Base-by-base conservation (phyloP, 1,140 invertebrate species). In the Cherax quadricarinatus region DNA sequence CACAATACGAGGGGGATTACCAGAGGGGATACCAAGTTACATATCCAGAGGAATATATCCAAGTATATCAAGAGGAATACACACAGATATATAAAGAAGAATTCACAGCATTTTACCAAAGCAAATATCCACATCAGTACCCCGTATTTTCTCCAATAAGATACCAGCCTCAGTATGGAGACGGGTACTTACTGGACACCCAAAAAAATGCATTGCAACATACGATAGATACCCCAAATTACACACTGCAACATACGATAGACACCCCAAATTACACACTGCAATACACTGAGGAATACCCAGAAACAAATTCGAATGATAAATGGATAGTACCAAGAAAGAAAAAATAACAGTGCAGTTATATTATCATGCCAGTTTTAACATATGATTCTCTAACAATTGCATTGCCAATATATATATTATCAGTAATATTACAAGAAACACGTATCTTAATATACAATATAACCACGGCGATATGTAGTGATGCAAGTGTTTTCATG, bases 101-200 rank as follows among this genome's bases (percentile, higher is more conserved):
- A 75, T 88, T 53, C 62, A 88, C 86, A 48, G n/a, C 86, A 6
- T n/a, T 88, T 41, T 88, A 62, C 78, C 86, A 88, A 75, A 30
- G 57, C 5, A 70, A 57, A 6, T 81, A 80, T 48, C 86, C 86
- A 60, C 60, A 70, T 7, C 57, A 66, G 10, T 66, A 41, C 18
- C 83, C 70, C 30, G 60, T 53, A n/a, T 5, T 9, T 16, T 24
- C 51, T 14, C 53, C n/a, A n/a, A n/a, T 14, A 18, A 18, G 66
- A n/a, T 53, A 53, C n/a, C 49, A 75, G n/a, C 86, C 86, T 48
- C 16, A 60, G 16, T 30, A n/a, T 78, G 30, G 30, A 41, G 30
- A 41, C 0, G 30, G 30, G 30, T 41, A 41, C 30, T 41, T 41
- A 41, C 30, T 41, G 30, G 30, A 41, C 0, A 41, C 30, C 30